A percentile compares a stretch with the other conserved stretches of the same genome.
These are phyloP conservation scores for Sialis fuliginosa DNA, from an alignment of 2,888 invertebrate species.

Conservation along the genomic window DNA sequence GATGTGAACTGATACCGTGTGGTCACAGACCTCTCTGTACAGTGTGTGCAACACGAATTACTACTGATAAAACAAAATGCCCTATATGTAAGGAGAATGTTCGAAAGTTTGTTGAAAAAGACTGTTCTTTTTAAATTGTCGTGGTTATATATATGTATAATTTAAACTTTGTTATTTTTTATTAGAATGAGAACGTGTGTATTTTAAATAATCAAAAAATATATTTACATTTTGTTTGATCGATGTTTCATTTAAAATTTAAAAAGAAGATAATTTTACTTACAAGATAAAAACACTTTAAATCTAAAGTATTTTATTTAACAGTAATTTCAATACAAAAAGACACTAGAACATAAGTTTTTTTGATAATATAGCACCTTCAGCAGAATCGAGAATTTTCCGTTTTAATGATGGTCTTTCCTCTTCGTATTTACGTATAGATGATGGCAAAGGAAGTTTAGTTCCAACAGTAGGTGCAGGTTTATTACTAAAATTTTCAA, in stretches of 20 bases:
- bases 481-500: constrained; percentile 40
- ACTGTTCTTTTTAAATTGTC: neutral
- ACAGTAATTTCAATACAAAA: too few species aligned
- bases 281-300: neutral
- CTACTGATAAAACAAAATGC: constrained; percentile 4
- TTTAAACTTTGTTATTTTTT: neutral
- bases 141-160: neutral
- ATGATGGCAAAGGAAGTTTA: constrained; percentile 65
- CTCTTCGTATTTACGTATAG: constrained; percentile 37
- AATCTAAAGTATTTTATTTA: too few species aligned
- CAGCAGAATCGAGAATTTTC: constrained; percentile 51
- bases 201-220: neutral
- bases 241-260: neutral
- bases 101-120: constrained; percentile 2
- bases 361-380: constrained; percentile 50
- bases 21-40: constrained; percentile 3
- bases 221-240: neutral
- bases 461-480: constrained; percentile 72
- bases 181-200: neutral
- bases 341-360: constrained; percentile 40
- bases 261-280: neutral
- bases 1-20: constrained; percentile 3
- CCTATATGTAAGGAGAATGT: constrained; percentile 2
- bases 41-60: constrained; percentile 3
- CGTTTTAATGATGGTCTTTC: constrained; percentile 58